Conservation (phyloP, 2,113 vertebrate species). For the Crotalus viridis region DNA sequence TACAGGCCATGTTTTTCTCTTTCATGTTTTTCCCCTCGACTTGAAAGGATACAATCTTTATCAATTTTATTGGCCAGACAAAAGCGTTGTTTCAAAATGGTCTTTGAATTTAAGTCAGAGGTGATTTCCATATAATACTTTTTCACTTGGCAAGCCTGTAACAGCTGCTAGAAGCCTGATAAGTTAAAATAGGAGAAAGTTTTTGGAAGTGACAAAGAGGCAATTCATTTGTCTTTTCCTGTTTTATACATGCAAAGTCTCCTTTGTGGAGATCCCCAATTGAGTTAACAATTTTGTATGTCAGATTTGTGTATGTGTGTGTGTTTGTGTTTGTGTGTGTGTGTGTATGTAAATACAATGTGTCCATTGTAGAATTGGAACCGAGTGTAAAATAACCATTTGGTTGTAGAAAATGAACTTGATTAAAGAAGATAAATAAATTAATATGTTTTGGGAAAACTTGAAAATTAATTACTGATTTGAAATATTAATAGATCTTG, state of each 20-base stretch:
- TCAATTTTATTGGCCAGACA: not conserved
- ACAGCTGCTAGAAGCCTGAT: not conserved
- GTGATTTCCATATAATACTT: not conserved
- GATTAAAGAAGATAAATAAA: not conserved
- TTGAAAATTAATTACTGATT: not conserved
- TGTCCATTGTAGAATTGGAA: not conserved
- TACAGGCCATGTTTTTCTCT: not conserved
- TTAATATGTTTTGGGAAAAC: not conserved
- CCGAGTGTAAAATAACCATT: not conserved
- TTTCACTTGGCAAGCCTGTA: not conserved
- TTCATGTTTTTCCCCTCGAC: not conserved
- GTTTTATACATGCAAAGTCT: not conserved
- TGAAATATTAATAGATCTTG: not conserved
- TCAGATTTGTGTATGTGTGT: not conserved
- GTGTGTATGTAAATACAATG: not conserved
- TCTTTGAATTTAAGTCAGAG: not conserved
- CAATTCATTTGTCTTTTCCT: not conserved
- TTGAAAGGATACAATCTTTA: not conserved
- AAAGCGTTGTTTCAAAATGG: not conserved
- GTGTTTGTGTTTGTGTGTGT: no score
- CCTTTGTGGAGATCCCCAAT: not conserved
- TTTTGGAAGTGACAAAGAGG: not conserved
- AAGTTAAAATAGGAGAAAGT: not conserved
- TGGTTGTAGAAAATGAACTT: not conserved
- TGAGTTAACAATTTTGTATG: not conserved